phyloP scores from a whole-genome alignment of 2,797 vertebrate genomes.

The Argentina silus region DNA sequence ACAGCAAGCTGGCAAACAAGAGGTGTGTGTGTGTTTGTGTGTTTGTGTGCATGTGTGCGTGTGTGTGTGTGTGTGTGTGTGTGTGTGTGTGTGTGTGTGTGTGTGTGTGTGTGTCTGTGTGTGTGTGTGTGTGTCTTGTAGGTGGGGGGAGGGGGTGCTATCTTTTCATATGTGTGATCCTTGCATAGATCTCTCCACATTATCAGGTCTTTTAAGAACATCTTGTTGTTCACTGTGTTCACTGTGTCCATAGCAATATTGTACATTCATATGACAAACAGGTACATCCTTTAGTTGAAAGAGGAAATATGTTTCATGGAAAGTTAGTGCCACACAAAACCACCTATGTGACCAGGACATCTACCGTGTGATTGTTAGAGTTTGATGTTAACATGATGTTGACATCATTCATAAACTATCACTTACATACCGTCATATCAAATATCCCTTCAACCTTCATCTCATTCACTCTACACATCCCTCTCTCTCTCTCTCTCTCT shows the following conservation, averaged over 20 bases:
- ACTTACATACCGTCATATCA: neutral
- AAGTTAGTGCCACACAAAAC: neutral
- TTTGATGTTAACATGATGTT: too few species aligned
- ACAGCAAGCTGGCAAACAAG: conserved; percentile 54
- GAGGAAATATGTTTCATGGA: neutral
- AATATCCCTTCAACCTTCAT: neutral
- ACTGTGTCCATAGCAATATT: too few species aligned
- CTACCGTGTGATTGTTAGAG: neutral
- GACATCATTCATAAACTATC: neutral
- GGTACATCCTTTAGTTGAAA: too few species aligned
- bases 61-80: conserved; percentile 18
- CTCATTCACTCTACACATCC: neutral
- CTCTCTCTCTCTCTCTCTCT: neutral
- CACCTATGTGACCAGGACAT: neutral
- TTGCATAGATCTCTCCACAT: too few species aligned
- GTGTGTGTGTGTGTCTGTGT: conserved; percentile 40
- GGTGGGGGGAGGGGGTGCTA: neutral
- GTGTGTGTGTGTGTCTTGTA: conserved; percentile 30
- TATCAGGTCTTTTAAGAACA: conserved; percentile 30
- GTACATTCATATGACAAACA: too few species aligned
- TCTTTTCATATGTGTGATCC: neutral
- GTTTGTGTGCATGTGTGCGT: conserved; percentile 6
- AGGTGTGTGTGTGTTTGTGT: conserved; percentile 5
- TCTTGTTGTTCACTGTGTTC: conserved; percentile 70
- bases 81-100: conserved; percentile 17